Evolutionary conservation across 2,888 invertebrate species (phyloP).

Genomic region (Teleogryllus oceanicus): DNA sequence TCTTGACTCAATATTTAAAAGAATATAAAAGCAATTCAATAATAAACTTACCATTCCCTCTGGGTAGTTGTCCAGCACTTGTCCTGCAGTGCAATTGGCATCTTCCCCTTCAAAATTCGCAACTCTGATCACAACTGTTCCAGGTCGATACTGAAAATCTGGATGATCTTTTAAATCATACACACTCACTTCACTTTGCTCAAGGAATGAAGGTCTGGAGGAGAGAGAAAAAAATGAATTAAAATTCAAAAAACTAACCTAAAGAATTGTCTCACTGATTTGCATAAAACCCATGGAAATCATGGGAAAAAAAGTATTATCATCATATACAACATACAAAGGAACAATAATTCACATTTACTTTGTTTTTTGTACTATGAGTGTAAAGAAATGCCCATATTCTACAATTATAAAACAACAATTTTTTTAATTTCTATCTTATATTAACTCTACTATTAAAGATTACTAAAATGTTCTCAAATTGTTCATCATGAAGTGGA

Average conservation of each 20-base stretch:
- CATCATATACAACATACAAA: too few relatives aligned
- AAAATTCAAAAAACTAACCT: neutral
- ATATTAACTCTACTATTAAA: too few relatives aligned
- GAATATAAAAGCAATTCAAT: neutral
- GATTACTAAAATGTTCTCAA: too few relatives aligned
- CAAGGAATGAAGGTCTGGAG: slow-evolving; percentile 63
- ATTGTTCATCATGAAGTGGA: too few relatives aligned
- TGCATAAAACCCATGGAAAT: too few relatives aligned
- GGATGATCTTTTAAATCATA: slow-evolving; percentile 94
- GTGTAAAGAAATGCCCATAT: too few relatives aligned
- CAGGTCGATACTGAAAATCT: slow-evolving; percentile 89
- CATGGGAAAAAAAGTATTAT: too few relatives aligned
- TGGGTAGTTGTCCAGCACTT: slow-evolving; percentile 84
- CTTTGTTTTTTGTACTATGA: too few relatives aligned
- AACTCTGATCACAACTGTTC: slow-evolving; percentile 82
- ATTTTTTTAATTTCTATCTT: too few relatives aligned
- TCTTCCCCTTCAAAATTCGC: slow-evolving; percentile 74
- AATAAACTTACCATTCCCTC: slow-evolving; percentile 56
- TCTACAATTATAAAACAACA: too few relatives aligned
- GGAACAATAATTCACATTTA: too few relatives aligned
- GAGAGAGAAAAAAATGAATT: neutral
- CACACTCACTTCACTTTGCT: slow-evolving; percentile 83
- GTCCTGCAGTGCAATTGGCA: slow-evolving; percentile 75
- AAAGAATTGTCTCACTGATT: too few relatives aligned
- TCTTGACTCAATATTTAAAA: neutral